Percentiles rank a stretch among this genome's conserved stretches.
Evolutionary conservation across 2,797 vertebrate genomes (phyloP).

Genomic region (Galago senegalensis): DNA sequence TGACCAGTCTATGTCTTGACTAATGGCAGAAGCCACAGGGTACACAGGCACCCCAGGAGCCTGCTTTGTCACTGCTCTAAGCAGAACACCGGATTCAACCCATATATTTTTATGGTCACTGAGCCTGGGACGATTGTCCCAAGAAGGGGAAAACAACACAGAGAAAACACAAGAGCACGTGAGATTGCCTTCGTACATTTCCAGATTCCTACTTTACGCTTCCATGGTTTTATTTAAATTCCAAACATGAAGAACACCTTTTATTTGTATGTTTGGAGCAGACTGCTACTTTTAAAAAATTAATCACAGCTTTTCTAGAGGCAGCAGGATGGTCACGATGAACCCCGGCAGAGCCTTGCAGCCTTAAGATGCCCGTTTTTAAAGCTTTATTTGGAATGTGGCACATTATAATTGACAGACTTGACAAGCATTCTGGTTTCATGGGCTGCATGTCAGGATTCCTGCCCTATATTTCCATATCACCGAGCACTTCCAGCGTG

Average conservation of each 20-base stretch:
- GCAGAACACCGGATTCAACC: not conserved
- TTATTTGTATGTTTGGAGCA: conserved; percentile 63
- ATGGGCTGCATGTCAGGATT: conserved; percentile 82
- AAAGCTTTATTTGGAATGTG: conserved; percentile 80
- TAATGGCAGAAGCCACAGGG: not conserved
- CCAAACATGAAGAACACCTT: not conserved
- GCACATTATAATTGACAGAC: conserved; percentile 83
- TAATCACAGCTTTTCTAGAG: conserved; percentile 66
- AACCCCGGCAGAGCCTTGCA: not conserved
- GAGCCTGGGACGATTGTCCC: not conserved
- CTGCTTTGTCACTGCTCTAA: not conserved
- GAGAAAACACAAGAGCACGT: not conserved
- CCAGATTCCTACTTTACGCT: not conserved
- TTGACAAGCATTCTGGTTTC: conserved; percentile 83
- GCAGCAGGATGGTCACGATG: conserved; percentile 65
- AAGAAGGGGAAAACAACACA: not conserved
- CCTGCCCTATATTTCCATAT: conserved; percentile 86
- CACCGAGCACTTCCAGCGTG: conserved; percentile 73
- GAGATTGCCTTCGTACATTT: conserved; percentile 12
- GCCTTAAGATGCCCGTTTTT: conserved; percentile 52
- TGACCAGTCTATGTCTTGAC: not conserved
- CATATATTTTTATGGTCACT: not conserved
- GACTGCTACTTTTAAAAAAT: conserved; percentile 30
- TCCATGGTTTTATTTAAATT: conserved; percentile 47
- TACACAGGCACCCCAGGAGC: not conserved